These are phyloP conservation scores for Netelia virgata DNA, from an alignment of 2,888 invertebrate genomes.

Conservation along the genomic window DNA sequence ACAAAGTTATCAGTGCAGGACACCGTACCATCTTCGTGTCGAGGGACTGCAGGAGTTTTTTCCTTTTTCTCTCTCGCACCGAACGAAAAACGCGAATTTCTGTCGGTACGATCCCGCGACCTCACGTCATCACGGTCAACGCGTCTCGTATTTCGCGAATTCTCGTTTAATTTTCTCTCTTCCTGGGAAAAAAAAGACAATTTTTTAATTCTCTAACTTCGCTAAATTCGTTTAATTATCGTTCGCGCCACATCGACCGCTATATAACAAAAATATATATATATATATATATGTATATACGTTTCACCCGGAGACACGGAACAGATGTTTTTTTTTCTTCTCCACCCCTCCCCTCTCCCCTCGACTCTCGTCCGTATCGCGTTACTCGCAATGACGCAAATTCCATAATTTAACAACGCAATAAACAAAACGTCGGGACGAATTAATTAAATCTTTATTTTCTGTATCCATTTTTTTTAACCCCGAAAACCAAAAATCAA, in stretches of 20 bases:
- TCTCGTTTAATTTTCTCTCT: neutral
- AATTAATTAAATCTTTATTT: neutral
- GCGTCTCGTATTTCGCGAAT: neutral
- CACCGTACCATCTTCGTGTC: constrained; percentile 57
- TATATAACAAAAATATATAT: neutral
- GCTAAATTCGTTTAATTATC: neutral
- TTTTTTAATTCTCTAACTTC: neutral
- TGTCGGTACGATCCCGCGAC: too few species aligned
- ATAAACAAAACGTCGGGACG: neutral
- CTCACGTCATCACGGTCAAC: neutral
- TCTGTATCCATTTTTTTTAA: too few species aligned
- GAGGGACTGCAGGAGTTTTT: constrained; percentile 25
- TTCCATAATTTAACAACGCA: constrained; percentile 9
- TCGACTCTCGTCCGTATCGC: neutral
- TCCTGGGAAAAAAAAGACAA: neutral
- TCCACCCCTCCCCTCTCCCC: neutral
- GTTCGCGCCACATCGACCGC: neutral
- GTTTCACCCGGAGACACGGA: neutral
- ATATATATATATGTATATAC: neutral
- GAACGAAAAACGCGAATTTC: neutral
- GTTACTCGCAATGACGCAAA: constrained; percentile 49
- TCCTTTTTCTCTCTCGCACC: neutral
- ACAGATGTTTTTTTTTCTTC: constrained; percentile 15
- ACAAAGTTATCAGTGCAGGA: constrained; percentile 44
- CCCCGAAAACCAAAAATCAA: too few species aligned